Base-by-base conservation (phyloP, 2,888 invertebrate genomes). In the Apodemia duryi region DNA sequence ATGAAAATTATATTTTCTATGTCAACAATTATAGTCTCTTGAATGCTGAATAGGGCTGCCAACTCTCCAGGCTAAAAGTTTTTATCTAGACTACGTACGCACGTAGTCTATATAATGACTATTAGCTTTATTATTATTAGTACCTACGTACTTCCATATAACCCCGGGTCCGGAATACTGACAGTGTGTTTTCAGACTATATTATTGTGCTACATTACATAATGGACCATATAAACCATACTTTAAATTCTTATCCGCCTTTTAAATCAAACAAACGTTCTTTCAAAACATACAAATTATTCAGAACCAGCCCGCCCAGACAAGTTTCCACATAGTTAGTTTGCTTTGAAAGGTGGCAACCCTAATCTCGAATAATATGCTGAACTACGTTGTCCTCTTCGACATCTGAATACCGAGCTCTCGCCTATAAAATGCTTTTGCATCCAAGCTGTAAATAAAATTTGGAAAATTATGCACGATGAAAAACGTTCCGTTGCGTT, bases 391-490 rank as follows among this genome's bases (percentile, higher is more conserved):
- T 66, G 67, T 66, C 70, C 66, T 66, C 66, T 69, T 68, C 77
- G 77, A 77, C 77, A 77, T 77, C 74, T 68, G 75, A 71, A 73
- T 72, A 68, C 69, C 11, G 69, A 65, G 71, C 73, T 71, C 70
- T 69, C 69, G 70, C 73, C 70, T 72, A 79, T 81, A 82, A 81
- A 84, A 80, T 71, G 74, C 73, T 75, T 83, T 78, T 88, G 89
- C 90, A 90, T 83, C 79, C 77, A 79, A 76, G 79, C 86, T 81
- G 78, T 85, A 89, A 89, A 88, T 88, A 90, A 89, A 88, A 85
- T 86, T 88, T 65, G 86, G 77, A 84, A 86, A 85, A 90, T 88
- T 90, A 90, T 91, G 88, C 88, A 88, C 80, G 81, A 74, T 83
- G 83, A 79, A 80, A 85, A 86, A 84, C 87, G 86, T 86, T 88